These are phyloP conservation scores for Cephus pygmeus DNA, from an alignment of 2,888 invertebrate species.

Conservation along the genomic window DNA sequence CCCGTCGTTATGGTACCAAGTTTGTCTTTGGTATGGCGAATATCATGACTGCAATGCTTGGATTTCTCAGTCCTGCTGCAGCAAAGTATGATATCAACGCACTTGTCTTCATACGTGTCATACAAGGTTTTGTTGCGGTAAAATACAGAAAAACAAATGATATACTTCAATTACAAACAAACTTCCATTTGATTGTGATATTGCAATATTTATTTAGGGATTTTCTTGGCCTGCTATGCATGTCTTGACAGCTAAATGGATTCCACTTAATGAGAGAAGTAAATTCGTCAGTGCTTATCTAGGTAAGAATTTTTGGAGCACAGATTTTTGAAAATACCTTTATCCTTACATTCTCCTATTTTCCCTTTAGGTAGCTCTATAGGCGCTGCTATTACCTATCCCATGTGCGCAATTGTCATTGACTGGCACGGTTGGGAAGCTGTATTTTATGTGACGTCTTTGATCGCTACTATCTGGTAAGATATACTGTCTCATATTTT, in stretches of 20 bases:
- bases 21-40: conserved; percentile 77
- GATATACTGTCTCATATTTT: not conserved
- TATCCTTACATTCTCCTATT: not conserved
- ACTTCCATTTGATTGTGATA: not conserved
- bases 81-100: conserved; percentile 71
- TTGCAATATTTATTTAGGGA: conserved; percentile 65
- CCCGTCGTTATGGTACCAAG: conserved; percentile 78
- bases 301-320: conserved; percentile 57
- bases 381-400: conserved; percentile 76
- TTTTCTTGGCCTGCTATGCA: conserved; percentile 83
- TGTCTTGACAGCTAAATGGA: conserved; percentile 83
- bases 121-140: conserved; percentile 79
- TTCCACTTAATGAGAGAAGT: conserved; percentile 83
- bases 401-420: conserved; percentile 77
- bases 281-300: conserved; percentile 75
- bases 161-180: not conserved
- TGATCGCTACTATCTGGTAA: conserved; percentile 75
- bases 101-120: conserved; percentile 71
- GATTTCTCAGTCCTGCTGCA: conserved; percentile 75
- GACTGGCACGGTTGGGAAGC: conserved; percentile 77
- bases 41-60: conserved; percentile 72
- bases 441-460: conserved; percentile 76
- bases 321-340: not conserved
- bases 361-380: conserved; percentile 70
- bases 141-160: conserved; percentile 47